Conservation (phyloP, 2,888 invertebrate species). For the Lumbricus terrestris region DNA sequence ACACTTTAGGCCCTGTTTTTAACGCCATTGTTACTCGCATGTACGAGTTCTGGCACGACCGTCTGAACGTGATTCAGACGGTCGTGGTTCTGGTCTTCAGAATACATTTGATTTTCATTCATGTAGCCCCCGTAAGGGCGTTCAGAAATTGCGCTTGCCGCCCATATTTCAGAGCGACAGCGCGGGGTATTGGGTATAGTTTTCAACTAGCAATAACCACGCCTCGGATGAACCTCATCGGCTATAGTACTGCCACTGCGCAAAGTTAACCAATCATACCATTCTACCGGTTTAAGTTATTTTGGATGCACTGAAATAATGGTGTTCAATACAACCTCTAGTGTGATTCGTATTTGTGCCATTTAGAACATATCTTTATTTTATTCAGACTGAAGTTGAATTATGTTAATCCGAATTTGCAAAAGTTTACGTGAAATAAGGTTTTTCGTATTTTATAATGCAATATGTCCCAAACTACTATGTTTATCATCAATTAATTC, state of each 20-base stretch:
- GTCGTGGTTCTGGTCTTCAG: too few species aligned
- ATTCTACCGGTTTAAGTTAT: neutral
- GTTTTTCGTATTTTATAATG: too few species aligned
- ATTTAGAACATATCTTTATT: neutral
- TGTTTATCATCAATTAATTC: neutral
- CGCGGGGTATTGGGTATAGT: slow-evolving; percentile 58
- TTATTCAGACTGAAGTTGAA: neutral
- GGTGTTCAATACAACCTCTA: neutral
- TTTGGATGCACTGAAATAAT: neutral
- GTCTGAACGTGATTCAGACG: too few species aligned
- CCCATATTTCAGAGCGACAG: slow-evolving; percentile 51
- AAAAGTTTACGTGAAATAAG: too few species aligned
- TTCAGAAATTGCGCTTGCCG: slow-evolving; percentile 53
- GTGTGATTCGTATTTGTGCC: neutral
- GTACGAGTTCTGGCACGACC: too few species aligned
- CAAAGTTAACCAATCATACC: slow-evolving; percentile 28
- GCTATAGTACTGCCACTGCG: slow-evolving; percentile 40
- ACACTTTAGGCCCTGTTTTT: too few species aligned
- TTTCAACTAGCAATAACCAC: slow-evolving; percentile 60
- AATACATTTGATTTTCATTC: too few species aligned
- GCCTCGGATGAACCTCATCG: slow-evolving; percentile 57
- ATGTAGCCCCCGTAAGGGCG: slow-evolving; percentile 30
- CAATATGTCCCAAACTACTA: too few species aligned
- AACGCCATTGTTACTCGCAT: too few species aligned
- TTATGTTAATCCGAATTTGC: too few species aligned